These are phyloP conservation scores for Botia kubotai DNA, from an alignment of 2,797 vertebrate genomes.

Conservation along the genomic window DNA sequence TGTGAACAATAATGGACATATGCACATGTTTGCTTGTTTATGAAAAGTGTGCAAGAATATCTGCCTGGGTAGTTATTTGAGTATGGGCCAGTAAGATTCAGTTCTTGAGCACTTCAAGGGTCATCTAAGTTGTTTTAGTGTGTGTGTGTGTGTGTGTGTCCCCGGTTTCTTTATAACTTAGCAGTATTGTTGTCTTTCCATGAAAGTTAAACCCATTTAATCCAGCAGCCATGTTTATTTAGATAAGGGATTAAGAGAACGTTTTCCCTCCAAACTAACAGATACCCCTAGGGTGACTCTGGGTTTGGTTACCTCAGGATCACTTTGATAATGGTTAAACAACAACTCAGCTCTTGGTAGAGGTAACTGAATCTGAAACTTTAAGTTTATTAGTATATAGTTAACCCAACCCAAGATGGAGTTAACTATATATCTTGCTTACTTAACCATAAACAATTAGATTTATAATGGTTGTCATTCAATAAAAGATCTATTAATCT, in stretches of 20 bases:
- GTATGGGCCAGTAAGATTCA: not conserved
- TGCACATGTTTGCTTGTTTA: slow-evolving; percentile 1
- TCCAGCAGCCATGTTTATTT: slow-evolving; percentile 73
- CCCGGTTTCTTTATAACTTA: slow-evolving; percentile 44
- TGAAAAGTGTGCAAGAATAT: not conserved
- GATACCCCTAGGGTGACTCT: slow-evolving; percentile 11
- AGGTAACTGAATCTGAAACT: not conserved
- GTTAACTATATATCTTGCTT: too few species aligned
- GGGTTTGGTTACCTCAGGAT: slow-evolving; percentile 37
- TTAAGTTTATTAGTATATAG: too few species aligned
- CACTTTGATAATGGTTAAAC: not conserved
- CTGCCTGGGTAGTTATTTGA: not conserved
- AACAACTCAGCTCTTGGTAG: not conserved
- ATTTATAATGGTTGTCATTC: too few species aligned
- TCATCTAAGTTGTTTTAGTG: not conserved
- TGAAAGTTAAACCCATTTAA: slow-evolving; percentile 73
- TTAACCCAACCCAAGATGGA: too few species aligned
- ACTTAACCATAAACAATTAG: too few species aligned
- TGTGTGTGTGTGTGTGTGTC: not conserved
- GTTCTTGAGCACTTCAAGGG: slow-evolving; percentile 2
- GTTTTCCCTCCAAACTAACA: slow-evolving; percentile 53
- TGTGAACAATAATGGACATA: not conserved
- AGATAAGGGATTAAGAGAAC: slow-evolving; percentile 68
- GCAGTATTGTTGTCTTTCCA: slow-evolving; percentile 79
- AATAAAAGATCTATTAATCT: too few species aligned